Base-by-base conservation (phyloP, 2,888 invertebrate genomes). In the Ormia ochracea region DNA sequence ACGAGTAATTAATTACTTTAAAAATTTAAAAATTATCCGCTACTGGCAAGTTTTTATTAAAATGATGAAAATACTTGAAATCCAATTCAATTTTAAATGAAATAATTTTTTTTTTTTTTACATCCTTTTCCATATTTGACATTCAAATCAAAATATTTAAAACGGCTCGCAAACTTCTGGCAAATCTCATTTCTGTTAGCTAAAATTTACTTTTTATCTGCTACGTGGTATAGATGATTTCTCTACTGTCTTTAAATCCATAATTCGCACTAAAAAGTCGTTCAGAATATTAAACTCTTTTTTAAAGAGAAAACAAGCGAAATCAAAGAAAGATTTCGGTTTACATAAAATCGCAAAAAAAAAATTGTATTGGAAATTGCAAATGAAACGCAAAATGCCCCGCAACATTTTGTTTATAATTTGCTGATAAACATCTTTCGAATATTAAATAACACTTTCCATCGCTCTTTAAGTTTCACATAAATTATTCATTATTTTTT, bases 371-470 rank as follows among this genome's bases (percentile, higher is more conserved):
- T 4, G 9, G 10, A 5, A 31, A n/a, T 45, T 28, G 28, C 28
- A 48, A 63, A 63, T 21, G 23, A 63, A 21, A 10, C 3, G 14
- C 19, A 9, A 33, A 43, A 68, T 38, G 41, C n/a, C n/a, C n/a
- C 26, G 36, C 33, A 69, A 43, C 23, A 2, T 9, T 38, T 59
- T 41, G 23, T 33, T 36, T 26, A 3, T 69, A 28, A 31, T 33
- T 66, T 21, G 17, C 10, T 48, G 56, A 54, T 54, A 45, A 63
- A 63, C 72, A 61, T 61, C 52, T 26, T 9, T n/a, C 14, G 72
- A 63, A 73, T 73, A 73, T 14, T 54, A 45, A 73, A n/a, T 63
- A 21, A 54, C 10, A 10, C 4, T 38, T 54, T 10, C 14, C 3
- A 9, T 17, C 12, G 2, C 4, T 36, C 43, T 33, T 14, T 36